Evolutionary conservation across 2,888 invertebrate genomes (phyloP).

Genomic region (Dryobota labecula): DNA sequence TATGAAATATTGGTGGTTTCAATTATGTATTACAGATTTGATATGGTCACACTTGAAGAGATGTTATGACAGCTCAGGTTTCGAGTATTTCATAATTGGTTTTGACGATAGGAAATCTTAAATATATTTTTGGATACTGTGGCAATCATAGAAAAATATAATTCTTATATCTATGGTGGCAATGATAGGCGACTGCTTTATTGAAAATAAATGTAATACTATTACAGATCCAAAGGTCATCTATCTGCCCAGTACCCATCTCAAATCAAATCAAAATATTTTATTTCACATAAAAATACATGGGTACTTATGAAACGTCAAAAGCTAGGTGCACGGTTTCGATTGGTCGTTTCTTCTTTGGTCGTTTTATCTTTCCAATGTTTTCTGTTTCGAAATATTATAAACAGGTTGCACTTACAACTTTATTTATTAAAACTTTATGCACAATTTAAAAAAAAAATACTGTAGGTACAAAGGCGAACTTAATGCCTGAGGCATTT

Average conservation of each 20-base stretch:
- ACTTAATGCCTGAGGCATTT: too few species aligned
- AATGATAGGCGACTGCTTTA: neutral
- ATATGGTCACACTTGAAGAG: slow-evolving; percentile 15
- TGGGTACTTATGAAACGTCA: too few species aligned
- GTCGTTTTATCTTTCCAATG: too few species aligned
- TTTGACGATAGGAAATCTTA: slow-evolving; percentile 8
- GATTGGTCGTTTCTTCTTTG: too few species aligned
- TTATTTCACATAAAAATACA: too few species aligned
- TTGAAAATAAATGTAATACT: neutral
- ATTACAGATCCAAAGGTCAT: neutral
- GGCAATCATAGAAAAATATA: too few species aligned
- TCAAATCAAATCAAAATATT: too few species aligned
- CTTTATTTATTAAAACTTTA: too few species aligned
- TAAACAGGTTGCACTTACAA: neutral
- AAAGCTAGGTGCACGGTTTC: too few species aligned
- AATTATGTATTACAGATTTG: slow-evolving; percentile 42
- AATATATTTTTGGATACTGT: neutral
- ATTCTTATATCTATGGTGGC: too few species aligned
- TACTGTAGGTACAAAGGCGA: too few species aligned
- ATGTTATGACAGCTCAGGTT: slow-evolving; percentile 11
- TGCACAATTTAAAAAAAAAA: too few species aligned
- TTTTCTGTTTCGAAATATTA: neutral
- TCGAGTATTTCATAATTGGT: slow-evolving; percentile 12
- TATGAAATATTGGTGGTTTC: slow-evolving; percentile 8
- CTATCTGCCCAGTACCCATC: neutral